phyloP scores from a whole-genome alignment of 2,797 vertebrate species.

The Clarias laeviceps region DNA sequence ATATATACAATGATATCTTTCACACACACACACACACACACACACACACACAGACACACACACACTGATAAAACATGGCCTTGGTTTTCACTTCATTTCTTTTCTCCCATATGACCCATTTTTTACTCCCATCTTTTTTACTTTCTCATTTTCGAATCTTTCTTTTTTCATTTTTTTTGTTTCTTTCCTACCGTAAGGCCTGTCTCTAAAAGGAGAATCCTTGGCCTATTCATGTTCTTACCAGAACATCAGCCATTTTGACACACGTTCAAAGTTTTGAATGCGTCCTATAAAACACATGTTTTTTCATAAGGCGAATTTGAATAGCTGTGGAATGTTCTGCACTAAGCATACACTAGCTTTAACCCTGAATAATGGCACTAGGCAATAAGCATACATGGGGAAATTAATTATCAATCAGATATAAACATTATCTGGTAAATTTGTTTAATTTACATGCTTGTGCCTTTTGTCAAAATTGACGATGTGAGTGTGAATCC shows the following conservation, averaged over 20 bases:
- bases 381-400: not conserved
- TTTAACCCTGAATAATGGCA: not conserved
- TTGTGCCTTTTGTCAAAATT: not conserved
- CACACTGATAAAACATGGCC: constrained; percentile 65
- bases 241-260: not conserved
- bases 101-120: constrained; percentile 50
- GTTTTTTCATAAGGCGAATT: not conserved
- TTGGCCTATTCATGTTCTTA: not conserved
- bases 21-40: too few species aligned
- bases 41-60: too few species aligned
- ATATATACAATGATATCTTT: too few species aligned
- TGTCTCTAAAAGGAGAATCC: not conserved
- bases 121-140: constrained; percentile 1
- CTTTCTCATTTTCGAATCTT: not conserved
- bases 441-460: not conserved
- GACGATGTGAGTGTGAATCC: not conserved
- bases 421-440: not conserved
- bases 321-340: not conserved
- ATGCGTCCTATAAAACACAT: not conserved
- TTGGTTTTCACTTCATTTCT: constrained; percentile 60
- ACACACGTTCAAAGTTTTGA: not conserved
- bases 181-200: not conserved
- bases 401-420: not conserved
- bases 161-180: not conserved
- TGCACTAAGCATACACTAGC: not conserved